These are phyloP conservation scores for Campylomormyrus tamandua DNA, from an alignment of 2,113 vertebrate species.

Conservation along the genomic window DNA sequence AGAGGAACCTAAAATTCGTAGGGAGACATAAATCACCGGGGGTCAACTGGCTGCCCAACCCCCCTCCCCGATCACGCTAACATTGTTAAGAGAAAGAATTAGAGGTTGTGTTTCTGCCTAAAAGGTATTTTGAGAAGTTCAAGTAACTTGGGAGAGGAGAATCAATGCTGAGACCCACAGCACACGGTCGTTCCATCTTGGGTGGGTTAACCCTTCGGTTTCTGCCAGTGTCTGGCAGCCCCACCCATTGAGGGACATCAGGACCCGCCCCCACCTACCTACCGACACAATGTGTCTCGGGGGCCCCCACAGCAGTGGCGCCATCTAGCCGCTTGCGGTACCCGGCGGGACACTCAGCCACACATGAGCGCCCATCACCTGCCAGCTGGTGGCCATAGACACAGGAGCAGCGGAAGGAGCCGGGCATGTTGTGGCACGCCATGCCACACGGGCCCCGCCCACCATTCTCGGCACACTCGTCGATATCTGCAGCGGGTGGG, in stretches of 20 bases:
- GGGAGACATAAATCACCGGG: not conserved
- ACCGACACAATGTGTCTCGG: conserved; percentile 36
- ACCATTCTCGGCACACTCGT: conserved; percentile 39
- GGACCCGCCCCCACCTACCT: conserved; percentile 25
- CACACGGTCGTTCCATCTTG: no score
- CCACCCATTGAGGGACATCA: not conserved
- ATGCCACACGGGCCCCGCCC: conserved; percentile 36
- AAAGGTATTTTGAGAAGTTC: not conserved
- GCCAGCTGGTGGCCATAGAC: conserved; percentile 33
- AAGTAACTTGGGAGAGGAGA: not conserved
- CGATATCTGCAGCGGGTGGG: conserved; percentile 31
- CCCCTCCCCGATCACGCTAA: no score
- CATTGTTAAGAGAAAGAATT: no score
- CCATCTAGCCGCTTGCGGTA: conserved; percentile 28
- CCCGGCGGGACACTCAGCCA: conserved; percentile 43
- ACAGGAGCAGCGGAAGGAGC: conserved; percentile 47
- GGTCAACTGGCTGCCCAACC: no score
- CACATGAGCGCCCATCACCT: conserved; percentile 40
- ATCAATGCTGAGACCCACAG: no score
- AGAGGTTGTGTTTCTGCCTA: not conserved
- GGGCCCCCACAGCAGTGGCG: conserved; percentile 8
- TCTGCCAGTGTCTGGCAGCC: not conserved
- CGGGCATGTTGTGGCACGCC: conserved; percentile 41
- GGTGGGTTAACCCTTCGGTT: not conserved
- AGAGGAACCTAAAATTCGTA: not conserved